A percentile compares a stretch with the other conserved stretches of the same genome.
Conservation (phyloP, 2,888 invertebrate genomes). For the Drosophila phalerata region DNA sequence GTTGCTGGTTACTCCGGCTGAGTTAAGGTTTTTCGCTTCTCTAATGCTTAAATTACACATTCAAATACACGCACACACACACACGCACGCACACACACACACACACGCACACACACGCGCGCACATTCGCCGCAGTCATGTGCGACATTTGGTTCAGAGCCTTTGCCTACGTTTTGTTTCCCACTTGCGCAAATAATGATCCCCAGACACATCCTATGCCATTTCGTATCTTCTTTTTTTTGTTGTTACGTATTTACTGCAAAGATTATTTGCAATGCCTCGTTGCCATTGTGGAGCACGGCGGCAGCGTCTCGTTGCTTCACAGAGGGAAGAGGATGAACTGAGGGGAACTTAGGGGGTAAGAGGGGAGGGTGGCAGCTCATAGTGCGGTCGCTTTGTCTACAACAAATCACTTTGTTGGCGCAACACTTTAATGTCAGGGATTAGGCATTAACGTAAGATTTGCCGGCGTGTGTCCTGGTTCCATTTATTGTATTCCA, state of each 20-base stretch:
- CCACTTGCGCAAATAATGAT: conserved; percentile 82
- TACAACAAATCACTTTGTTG: conserved; percentile 79
- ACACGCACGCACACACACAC: conserved; percentile 32
- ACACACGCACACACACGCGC: conserved; percentile 27
- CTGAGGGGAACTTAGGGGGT: too few species aligned
- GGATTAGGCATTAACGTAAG: conserved; percentile 80
- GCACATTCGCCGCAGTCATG: conserved; percentile 73
- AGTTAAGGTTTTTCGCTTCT: conserved; percentile 76
- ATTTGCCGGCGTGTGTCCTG: conserved; percentile 59
- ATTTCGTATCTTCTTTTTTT: conserved; percentile 31
- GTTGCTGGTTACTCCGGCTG: conserved; percentile 35
- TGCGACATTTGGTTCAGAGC: conserved; percentile 65
- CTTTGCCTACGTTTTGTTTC: conserved; percentile 79
- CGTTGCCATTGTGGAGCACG: conserved; percentile 56
- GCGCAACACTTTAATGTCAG: conserved; percentile 80
- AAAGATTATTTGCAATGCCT: conserved; percentile 80
- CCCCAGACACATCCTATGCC: conserved; percentile 75
- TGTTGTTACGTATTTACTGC: conserved; percentile 73
- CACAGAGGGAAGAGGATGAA: background rate
- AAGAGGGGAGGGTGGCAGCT: conserved; percentile 23
- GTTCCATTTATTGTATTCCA: conserved; percentile 49
- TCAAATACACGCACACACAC: conserved; percentile 62
- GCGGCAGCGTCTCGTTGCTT: background rate
- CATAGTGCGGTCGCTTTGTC: conserved; percentile 73
- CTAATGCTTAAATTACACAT: conserved; percentile 82